Conservation (phyloP, 2,888 invertebrate genomes). For the Parnassius apollo region DNA sequence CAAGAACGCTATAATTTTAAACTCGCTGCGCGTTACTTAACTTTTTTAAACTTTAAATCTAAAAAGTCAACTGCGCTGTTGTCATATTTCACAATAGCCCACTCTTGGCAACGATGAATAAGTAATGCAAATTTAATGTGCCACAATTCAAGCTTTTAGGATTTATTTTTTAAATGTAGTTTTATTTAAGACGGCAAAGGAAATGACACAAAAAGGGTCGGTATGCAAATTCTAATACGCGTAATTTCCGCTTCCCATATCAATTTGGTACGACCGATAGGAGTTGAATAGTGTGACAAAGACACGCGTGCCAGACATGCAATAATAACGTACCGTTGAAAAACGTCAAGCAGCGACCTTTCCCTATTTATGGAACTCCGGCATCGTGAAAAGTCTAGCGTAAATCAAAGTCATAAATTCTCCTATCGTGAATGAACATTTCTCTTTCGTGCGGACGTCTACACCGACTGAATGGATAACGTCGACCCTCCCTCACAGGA, state of each 20-base stretch:
- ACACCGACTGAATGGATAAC: constrained; percentile 77
- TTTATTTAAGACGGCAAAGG: constrained; percentile 22
- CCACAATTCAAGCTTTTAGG: constrained; percentile 13
- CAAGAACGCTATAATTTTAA: constrained; percentile 45
- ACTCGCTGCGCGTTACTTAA: constrained; percentile 27
- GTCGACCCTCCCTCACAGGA: constrained; percentile 74
- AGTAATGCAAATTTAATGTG: constrained; percentile 17
- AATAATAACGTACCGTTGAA: constrained; percentile 65
- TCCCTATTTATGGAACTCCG: constrained; percentile 65
- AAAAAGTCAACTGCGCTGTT: constrained; percentile 16
- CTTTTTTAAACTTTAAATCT: constrained; percentile 22
- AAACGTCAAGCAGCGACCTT: constrained; percentile 67
- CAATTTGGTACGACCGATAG: constrained; percentile 56
- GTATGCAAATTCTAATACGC: constrained; percentile 58
- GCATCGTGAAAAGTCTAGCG: constrained; percentile 69
- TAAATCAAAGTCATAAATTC: constrained; percentile 80
- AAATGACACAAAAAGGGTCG: constrained; percentile 46
- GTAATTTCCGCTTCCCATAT: constrained; percentile 57
- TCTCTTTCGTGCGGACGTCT: constrained; percentile 76
- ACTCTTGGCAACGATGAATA: constrained; percentile 18
- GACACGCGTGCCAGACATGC: constrained; percentile 56
- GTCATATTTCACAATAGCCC: constrained; percentile 9
- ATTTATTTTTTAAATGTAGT: constrained; percentile 23
- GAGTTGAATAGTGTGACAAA: constrained; percentile 62
- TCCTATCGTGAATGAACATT: constrained; percentile 80